These are phyloP conservation scores for Aleiodes leptofemur DNA, from an alignment of 2,888 invertebrate species.

Conservation along the genomic window DNA sequence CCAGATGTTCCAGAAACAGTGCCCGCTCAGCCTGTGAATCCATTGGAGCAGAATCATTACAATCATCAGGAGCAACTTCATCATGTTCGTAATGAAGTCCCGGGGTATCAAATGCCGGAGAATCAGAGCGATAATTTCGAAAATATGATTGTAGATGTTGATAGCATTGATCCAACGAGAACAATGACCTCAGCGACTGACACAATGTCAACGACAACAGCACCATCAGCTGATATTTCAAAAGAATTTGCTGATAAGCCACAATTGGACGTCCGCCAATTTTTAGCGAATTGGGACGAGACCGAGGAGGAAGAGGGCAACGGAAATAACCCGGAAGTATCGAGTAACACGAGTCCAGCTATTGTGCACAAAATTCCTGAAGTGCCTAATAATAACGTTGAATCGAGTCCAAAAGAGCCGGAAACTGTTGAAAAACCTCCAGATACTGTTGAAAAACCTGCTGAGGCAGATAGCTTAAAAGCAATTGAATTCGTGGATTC, in stretches of 20 bases:
- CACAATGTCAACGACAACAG: conserved; percentile 39
- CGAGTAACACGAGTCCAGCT: conserved; percentile 32
- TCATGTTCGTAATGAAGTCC: conserved; percentile 45
- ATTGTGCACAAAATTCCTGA: neutral
- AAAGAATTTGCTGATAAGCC: conserved; percentile 70
- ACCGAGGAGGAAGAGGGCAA: conserved; percentile 71
- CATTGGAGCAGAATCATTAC: conserved; percentile 50
- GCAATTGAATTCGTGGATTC: conserved; percentile 40
- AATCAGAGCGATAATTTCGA: conserved; percentile 44
- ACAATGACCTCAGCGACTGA: conserved; percentile 39
- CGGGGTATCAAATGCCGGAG: conserved; percentile 52
- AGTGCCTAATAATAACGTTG: neutral
- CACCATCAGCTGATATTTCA: conserved; percentile 47
- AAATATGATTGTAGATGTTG: conserved; percentile 44
- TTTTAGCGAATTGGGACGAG: conserved; percentile 73
- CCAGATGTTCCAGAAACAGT: conserved; percentile 23
- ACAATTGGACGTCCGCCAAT: conserved; percentile 72
- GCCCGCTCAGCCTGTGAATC: conserved; percentile 21
- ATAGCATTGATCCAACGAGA: conserved; percentile 51
- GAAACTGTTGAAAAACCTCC: conserved; percentile 18
- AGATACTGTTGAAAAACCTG: conserved; percentile 23
- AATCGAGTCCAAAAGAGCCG: conserved; percentile 18
- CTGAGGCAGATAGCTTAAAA: conserved; percentile 28
- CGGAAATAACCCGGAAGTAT: conserved; percentile 4
- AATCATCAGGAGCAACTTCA: conserved; percentile 53